These are phyloP conservation scores for Sphaerophoria rueppellii DNA, from an alignment of 2,888 invertebrate species.

Conservation along the genomic window DNA sequence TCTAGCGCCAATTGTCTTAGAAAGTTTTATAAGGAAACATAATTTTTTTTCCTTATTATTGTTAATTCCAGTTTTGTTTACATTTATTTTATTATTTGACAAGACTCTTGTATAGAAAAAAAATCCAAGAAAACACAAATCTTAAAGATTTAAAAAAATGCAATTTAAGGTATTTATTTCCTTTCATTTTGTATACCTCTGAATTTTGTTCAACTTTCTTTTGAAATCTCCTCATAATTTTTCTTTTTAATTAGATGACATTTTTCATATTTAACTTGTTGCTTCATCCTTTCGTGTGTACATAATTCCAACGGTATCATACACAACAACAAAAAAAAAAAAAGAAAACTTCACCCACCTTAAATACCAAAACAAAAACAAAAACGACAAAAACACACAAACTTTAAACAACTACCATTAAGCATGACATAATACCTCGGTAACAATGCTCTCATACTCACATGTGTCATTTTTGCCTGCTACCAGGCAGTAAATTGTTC, in stretches of 20 bases:
- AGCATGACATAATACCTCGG: slow-evolving; percentile 38
- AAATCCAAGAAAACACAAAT: too few relatives aligned
- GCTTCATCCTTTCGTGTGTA: neutral
- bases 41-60: too few relatives aligned
- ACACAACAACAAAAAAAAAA: neutral
- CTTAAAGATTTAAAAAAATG: too few relatives aligned
- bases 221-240: neutral
- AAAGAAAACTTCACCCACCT: slow-evolving; percentile 8
- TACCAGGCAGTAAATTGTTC: slow-evolving; percentile 61
- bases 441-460: slow-evolving; percentile 47
- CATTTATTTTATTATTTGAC: too few relatives aligned
- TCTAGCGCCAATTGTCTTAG: too few relatives aligned
- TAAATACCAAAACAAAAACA: neutral
- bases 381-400: neutral
- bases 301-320: neutral
- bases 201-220: neutral
- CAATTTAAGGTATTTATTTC: neutral
- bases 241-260: neutral
- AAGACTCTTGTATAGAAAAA: too few relatives aligned
- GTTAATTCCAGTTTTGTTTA: too few relatives aligned
- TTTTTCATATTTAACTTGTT: slow-evolving; percentile 23
- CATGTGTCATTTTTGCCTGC: slow-evolving; percentile 68
- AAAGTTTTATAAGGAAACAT: too few relatives aligned
- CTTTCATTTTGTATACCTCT: neutral
- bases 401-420: slow-evolving; percentile 29